These are phyloP conservation scores for Oxyura jamaicensis DNA, from an alignment of 2,113 vertebrate genomes.

Conservation along the genomic window DNA sequence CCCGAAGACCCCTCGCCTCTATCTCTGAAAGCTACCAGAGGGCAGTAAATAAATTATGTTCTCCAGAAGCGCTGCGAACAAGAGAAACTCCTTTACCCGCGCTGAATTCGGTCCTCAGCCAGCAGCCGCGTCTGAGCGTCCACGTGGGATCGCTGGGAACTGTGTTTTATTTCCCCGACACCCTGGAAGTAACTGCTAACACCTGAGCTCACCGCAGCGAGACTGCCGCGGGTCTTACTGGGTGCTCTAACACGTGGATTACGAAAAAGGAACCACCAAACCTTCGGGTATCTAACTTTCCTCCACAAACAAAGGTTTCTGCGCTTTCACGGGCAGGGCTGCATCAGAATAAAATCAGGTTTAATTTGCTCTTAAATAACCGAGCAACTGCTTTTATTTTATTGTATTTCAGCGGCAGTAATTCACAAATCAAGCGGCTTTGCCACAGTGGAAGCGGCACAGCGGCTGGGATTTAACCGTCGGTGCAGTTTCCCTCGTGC, in stretches of 20 bases:
- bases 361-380: slow-evolving; percentile 68
- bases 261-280: slow-evolving; percentile 23
- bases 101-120: background rate
- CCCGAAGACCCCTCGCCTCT: background rate
- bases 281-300: background rate
- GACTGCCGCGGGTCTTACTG: background rate
- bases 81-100: background rate
- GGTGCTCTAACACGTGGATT: background rate
- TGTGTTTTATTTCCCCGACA: background rate
- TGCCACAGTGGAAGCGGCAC: background rate
- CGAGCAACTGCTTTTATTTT: slow-evolving; percentile 61
- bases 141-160: background rate
- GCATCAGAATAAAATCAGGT: slow-evolving; percentile 48
- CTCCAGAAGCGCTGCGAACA: background rate
- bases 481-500: slow-evolving; percentile 53
- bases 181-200: background rate
- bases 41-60: background rate
- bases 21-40: background rate
- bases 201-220: background rate
- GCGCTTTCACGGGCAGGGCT: slow-evolving; percentile 15
- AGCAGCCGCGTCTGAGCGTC: background rate
- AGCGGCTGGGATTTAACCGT: background rate
- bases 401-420: slow-evolving; percentile 52
- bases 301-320: background rate
- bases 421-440: slow-evolving; percentile 52